Percentiles rank a stretch among this genome's conserved stretches.
Conservation (phyloP, 2,113 vertebrate genomes). For the Nematolebias whitei region DNA sequence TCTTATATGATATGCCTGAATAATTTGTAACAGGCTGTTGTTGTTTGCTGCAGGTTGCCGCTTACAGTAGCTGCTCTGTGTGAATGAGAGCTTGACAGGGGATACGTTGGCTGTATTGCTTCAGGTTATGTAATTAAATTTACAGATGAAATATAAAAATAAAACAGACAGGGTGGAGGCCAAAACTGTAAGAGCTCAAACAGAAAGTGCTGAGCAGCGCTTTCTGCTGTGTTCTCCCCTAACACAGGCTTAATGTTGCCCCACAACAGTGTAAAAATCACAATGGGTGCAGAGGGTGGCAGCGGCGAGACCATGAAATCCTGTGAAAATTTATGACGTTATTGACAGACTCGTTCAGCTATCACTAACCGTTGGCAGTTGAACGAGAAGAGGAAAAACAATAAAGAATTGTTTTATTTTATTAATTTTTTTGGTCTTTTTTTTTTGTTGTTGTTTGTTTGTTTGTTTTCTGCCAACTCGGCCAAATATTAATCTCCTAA, state of each 20-base stretch:
- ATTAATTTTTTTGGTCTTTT: constrained; percentile 16
- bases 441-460: constrained; percentile 67
- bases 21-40: background rate
- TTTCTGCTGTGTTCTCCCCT: constrained; percentile 50
- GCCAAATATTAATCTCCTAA: constrained; percentile 85
- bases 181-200: constrained; percentile 46
- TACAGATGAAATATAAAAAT: constrained; percentile 77
- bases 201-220: constrained; percentile 75
- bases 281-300: constrained; percentile 47
- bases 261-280: constrained; percentile 60
- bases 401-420: constrained; percentile 75
- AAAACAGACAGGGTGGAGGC: constrained; percentile 59
- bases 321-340: constrained; percentile 81
- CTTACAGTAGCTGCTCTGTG: constrained; percentile 47
- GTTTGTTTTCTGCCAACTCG: constrained; percentile 70
- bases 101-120: constrained; percentile 65
- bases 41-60: constrained; percentile 59
- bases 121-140: constrained; percentile 78
- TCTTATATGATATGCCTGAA: constrained; percentile 6
- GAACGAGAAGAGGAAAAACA: constrained; percentile 49
- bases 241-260: constrained; percentile 59
- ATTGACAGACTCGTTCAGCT: constrained; percentile 77
- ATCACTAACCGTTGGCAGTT: constrained; percentile 72
- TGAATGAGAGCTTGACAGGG: constrained; percentile 74
- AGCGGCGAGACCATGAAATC: constrained; percentile 47